These are phyloP conservation scores for Clinocottus analis DNA, from an alignment of 2,113 vertebrate species.

Conservation along the genomic window DNA sequence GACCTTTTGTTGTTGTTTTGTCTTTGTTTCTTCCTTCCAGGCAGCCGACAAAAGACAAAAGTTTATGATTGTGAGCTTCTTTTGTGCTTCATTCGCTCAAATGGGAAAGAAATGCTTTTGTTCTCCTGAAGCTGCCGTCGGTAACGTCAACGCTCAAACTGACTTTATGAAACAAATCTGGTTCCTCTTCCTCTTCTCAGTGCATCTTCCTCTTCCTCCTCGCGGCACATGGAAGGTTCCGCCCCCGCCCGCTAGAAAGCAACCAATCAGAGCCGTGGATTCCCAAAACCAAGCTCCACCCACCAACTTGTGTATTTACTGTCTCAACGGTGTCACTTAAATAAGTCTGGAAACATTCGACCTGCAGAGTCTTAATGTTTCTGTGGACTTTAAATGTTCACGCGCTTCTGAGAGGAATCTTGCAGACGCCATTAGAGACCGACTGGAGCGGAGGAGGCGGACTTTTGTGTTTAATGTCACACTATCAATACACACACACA, in stretches of 20 bases:
- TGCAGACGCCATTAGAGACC: not conserved
- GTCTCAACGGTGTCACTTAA: not conserved
- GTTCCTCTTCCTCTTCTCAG: not conserved
- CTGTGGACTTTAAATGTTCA: not conserved
- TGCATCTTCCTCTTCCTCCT: no score
- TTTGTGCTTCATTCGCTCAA: not conserved
- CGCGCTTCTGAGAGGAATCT: not conserved
- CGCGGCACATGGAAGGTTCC: not conserved
- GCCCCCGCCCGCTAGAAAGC: no score
- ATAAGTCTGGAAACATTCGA: not conserved
- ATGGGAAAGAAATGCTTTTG: not conserved
- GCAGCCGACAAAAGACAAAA: not conserved
- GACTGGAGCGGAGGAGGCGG: not conserved
- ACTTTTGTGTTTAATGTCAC: no score
- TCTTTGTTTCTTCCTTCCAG: not conserved
- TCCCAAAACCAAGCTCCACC: no score
- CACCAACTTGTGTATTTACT: not conserved
- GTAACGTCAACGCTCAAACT: no score
- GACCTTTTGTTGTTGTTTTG: not conserved
- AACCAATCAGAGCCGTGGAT: not conserved
- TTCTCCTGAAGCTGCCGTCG: no score
- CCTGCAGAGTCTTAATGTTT: not conserved
- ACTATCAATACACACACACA: no score
- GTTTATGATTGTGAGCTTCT: not conserved
- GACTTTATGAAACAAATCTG: no score